phyloP scores from a whole-genome alignment of 2,888 invertebrate genomes.

The Disparrhopalites patrizii region DNA sequence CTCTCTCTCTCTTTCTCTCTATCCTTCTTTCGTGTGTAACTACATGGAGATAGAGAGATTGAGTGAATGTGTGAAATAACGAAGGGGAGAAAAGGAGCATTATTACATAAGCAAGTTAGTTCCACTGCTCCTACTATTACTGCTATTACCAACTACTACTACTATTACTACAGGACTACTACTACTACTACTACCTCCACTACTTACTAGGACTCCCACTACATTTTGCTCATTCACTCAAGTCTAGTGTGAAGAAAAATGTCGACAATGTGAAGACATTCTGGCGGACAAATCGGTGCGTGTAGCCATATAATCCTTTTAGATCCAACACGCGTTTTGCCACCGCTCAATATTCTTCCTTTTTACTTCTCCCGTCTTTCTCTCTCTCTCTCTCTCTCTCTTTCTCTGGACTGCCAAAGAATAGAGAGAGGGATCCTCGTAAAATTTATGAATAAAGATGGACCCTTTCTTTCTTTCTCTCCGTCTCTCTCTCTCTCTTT shows the following conservation, averaged over 20 bases:
- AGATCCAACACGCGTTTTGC: constrained; percentile 29
- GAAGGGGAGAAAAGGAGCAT: constrained; percentile 6
- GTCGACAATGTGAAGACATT: constrained; percentile 33
- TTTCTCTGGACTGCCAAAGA: neutral
- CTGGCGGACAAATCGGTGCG: constrained; percentile 31
- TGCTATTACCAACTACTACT: too few species aligned
- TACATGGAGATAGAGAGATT: too few species aligned
- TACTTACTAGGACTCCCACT: too few species aligned
- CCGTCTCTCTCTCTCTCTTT: constrained; percentile 8
- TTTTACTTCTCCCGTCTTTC: too few species aligned
- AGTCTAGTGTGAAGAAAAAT: constrained; percentile 36
- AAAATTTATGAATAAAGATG: constrained; percentile 39
- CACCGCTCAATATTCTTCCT: constrained; percentile 16
- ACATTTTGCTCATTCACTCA: constrained; percentile 13
- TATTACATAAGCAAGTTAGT: constrained; percentile 12
- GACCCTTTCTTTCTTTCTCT: constrained; percentile 26
- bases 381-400: too few species aligned
- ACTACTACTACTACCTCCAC: too few species aligned
- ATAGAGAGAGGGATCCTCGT: constrained; percentile 22
- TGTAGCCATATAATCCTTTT: constrained; percentile 37
- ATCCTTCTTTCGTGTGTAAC: too few species aligned
- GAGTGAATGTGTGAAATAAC: too few species aligned
- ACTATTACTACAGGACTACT: too few species aligned
- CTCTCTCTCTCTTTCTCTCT: neutral
- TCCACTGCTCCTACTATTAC: too few species aligned